phyloP scores from a whole-genome alignment of 1,140 invertebrate genomes.

The Zelostemma sp. region DNA sequence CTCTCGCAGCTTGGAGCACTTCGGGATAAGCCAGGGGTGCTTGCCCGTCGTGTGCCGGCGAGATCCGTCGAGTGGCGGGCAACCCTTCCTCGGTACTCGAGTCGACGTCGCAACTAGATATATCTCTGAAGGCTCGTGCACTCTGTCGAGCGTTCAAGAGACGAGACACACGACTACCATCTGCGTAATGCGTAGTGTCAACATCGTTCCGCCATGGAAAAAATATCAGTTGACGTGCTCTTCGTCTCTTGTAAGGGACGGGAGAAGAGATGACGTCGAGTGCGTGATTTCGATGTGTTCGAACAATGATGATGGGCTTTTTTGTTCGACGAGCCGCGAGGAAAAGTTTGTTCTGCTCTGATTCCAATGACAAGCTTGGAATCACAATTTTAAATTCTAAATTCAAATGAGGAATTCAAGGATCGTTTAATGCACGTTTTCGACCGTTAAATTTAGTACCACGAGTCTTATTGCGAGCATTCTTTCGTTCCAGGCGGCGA shows the following conservation, averaged over 20 bases:
- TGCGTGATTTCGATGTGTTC: not conserved
- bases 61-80: slow-evolving; percentile 39
- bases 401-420: too few species aligned
- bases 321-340: too few species aligned
- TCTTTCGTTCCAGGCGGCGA: slow-evolving; percentile 51
- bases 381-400: too few species aligned
- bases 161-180: slow-evolving; percentile 38
- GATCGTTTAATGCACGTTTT: too few species aligned
- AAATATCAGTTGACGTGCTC: not conserved
- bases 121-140: slow-evolving; percentile 9
- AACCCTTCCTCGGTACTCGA: slow-evolving; percentile 27
- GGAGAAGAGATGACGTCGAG: slow-evolving; percentile 9
- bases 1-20: slow-evolving; percentile 41
- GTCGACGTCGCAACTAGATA: slow-evolving; percentile 35
- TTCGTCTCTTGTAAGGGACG: slow-evolving; percentile 1
- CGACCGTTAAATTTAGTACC: too few species aligned
- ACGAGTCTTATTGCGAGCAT: too few species aligned
- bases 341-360: too few species aligned
- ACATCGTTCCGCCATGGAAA: slow-evolving; percentile 27
- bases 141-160: slow-evolving; percentile 22
- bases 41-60: slow-evolving; percentile 28
- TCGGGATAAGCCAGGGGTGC: slow-evolving; percentile 49
- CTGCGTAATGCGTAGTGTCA: slow-evolving; percentile 53
- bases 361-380: too few species aligned
- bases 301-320: too few species aligned